Evolutionary conservation across 2,113 vertebrate species (phyloP).

Genomic region (Pteropus alecto): DNA sequence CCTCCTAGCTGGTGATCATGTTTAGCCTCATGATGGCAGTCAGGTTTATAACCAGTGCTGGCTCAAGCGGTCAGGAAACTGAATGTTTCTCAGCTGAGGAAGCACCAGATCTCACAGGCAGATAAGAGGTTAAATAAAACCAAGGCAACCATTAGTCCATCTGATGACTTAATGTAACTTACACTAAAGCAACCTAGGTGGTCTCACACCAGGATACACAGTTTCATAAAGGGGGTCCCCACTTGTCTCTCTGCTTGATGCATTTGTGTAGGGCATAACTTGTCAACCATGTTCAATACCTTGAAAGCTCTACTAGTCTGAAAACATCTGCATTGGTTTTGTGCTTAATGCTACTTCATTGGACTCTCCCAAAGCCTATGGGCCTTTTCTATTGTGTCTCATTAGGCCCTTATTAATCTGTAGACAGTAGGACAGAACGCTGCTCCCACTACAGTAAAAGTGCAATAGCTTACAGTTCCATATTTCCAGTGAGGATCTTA

Average conservation of each 20-base stretch:
- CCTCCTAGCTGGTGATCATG: background rate
- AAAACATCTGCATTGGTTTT: background rate
- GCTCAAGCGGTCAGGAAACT: background rate
- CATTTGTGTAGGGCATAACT: background rate
- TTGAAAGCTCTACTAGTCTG: background rate
- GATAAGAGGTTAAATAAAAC: background rate
- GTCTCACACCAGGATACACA: background rate
- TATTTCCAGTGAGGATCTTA: background rate
- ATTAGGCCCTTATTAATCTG: background rate
- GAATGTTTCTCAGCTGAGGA: background rate
- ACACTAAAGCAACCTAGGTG: background rate
- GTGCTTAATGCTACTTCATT: background rate
- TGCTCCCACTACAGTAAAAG: background rate
- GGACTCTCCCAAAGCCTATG: background rate
- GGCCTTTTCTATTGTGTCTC: background rate
- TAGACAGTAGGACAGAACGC: background rate
- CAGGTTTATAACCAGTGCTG: background rate
- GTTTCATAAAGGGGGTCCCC: background rate
- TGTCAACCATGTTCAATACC: background rate
- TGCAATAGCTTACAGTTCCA: background rate
- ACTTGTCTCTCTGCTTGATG: background rate
- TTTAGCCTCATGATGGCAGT: background rate
- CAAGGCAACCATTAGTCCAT: no score
- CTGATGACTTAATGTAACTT: background rate
- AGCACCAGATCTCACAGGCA: background rate